These are phyloP conservation scores for Sycophila texana DNA, from an alignment of 2,888 invertebrate genomes.

Conservation along the genomic window DNA sequence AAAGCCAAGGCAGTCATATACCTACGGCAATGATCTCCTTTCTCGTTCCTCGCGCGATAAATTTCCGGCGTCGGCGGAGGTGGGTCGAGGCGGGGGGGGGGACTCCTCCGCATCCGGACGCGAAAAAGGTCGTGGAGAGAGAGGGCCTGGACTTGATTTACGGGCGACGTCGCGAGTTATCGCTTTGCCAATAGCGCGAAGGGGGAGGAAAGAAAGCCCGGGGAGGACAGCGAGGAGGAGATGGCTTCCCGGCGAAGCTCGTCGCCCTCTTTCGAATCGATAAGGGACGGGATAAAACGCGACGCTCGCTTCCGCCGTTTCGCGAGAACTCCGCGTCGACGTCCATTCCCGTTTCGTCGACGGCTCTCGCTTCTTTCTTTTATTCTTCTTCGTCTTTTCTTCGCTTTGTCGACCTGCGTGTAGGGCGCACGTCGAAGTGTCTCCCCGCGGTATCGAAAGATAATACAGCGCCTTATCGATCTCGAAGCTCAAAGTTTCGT, in stretches of 20 bases:
- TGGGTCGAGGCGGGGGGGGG: constrained; percentile 77
- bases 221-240: constrained; percentile 58
- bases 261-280: constrained; percentile 32
- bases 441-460: no score
- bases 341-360: not conserved
- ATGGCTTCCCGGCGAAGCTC: not conserved
- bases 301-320: not conserved
- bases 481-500: no score
- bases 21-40: constrained; percentile 1
- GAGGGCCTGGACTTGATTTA: constrained; percentile 71
- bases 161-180: constrained; percentile 73
- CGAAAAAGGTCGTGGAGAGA: constrained; percentile 62
- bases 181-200: constrained; percentile 72
- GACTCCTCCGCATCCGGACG: constrained; percentile 49
- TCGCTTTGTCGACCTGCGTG: no score
- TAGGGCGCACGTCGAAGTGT: no score
- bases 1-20: constrained; percentile 46
- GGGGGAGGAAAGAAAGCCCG: constrained; percentile 55
- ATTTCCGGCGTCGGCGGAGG: constrained; percentile 73
- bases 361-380: no score
- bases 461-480: no score
- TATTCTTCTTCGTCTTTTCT: no score
- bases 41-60: constrained; percentile 52
- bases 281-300: constrained; percentile 16
- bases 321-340: no score